Percentiles rank a stretch among this genome's conserved stretches.
Conservation (phyloP, 2,113 vertebrate genomes). For the Cyphomyrus plagiostoma region DNA sequence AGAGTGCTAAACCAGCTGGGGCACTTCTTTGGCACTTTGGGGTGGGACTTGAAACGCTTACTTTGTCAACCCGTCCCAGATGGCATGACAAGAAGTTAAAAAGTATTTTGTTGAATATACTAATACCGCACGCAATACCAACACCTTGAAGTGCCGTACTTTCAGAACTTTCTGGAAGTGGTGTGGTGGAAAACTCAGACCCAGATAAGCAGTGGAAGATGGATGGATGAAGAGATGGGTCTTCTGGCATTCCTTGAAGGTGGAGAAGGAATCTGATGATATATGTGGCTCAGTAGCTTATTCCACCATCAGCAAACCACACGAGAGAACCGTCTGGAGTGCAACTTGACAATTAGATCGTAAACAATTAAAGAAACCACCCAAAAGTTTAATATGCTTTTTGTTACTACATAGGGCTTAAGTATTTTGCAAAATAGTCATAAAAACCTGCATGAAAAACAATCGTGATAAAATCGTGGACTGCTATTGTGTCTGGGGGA, state of each 20-base stretch:
- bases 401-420: neutral
- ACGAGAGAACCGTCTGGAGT: neutral
- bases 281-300: neutral
- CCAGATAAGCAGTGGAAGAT: neutral
- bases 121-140: no score
- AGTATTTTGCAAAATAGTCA: neutral
- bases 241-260: neutral
- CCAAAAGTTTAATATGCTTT: neutral
- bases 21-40: no score
- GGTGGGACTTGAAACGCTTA: no score
- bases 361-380: neutral
- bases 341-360: neutral
- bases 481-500: neutral
- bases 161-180: no score
- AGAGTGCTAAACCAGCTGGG: no score
- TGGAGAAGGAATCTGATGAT: neutral
- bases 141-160: no score
- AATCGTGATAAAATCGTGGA: neutral
- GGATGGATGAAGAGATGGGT: neutral
- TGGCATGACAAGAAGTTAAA: no score
- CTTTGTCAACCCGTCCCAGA: no score
- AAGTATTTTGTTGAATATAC: no score
- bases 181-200: neutral
- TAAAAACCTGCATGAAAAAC: neutral
- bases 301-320: neutral